phyloP scores from a whole-genome alignment of 2,797 vertebrate species.

The Crax fasciolata region DNA sequence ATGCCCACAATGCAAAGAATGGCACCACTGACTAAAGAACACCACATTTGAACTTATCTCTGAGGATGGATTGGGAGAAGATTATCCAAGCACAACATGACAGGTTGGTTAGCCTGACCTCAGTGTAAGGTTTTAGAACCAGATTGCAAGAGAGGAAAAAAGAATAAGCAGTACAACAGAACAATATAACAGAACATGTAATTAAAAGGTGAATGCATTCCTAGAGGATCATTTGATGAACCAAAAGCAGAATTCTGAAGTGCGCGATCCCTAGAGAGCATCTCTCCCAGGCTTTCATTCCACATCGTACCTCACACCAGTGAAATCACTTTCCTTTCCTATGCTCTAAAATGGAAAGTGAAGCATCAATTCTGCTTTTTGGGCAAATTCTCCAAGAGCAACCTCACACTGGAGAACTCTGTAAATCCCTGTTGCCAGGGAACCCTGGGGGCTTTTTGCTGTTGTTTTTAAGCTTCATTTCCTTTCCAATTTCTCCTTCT shows the following conservation, averaged over 20 bases:
- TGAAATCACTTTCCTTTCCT: neutral
- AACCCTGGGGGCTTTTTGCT: neutral
- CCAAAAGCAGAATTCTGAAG: neutral
- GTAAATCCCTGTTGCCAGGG: slow-evolving; percentile 12
- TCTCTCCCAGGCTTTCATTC: neutral
- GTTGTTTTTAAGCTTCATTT: slow-evolving; percentile 49
- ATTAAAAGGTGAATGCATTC: neutral
- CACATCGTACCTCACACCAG: neutral
- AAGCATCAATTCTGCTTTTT: neutral
- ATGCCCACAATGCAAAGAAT: neutral
- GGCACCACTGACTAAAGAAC: neutral
- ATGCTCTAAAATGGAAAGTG: neutral
- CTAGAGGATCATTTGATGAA: neutral
- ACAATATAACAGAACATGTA: neutral
- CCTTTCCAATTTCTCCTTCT: slow-evolving; percentile 34
- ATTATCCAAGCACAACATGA: neutral
- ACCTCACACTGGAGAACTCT: accelerated
- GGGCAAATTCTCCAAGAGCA: slow-evolving; percentile 6
- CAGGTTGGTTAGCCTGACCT: neutral
- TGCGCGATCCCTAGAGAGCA: neutral
- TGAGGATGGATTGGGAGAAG: neutral
- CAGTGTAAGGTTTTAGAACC: neutral
- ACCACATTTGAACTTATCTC: neutral
- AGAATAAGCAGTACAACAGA: neutral
- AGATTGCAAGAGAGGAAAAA: neutral